Evolutionary conservation across 1,140 invertebrate species (phyloP).

Genomic region (Scaptomyza graminum): DNA sequence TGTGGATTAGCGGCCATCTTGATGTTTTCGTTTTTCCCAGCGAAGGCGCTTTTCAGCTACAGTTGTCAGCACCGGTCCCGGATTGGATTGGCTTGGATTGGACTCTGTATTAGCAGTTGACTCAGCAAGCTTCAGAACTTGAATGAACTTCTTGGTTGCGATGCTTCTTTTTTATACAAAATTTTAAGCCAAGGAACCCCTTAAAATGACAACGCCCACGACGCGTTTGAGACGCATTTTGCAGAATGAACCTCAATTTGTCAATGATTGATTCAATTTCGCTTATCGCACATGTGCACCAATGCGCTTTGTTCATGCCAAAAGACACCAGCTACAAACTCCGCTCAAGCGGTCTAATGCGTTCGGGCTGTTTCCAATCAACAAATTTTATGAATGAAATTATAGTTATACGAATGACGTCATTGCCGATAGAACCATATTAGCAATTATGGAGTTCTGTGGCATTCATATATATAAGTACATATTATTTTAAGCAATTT

Average conservation of each 20-base stretch:
- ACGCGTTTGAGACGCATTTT: constrained; percentile 8
- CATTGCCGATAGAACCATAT: constrained; percentile 3
- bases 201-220: constrained; percentile 11
- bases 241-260: constrained; percentile 62
- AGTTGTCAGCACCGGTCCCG: not conserved
- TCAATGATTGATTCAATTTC: constrained; percentile 80
- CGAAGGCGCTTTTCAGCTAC: not conserved
- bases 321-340: constrained; percentile 9
- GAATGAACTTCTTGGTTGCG: constrained; percentile 43
- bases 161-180: constrained; percentile 59
- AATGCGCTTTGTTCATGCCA: constrained; percentile 46
- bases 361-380: constrained; percentile 14
- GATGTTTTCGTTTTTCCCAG: not conserved
- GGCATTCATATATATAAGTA: no score
- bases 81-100: not conserved
- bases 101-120: constrained; percentile 26
- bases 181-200: not conserved
- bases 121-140: constrained; percentile 47
- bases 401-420: constrained; percentile 34
- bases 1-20: constrained; percentile 44
- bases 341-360: constrained; percentile 43
- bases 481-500: no score
- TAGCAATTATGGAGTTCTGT: not conserved
- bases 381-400: constrained; percentile 46
- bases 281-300: constrained; percentile 84